A percentile compares a stretch with the other conserved stretches of the same genome.
Conservation (phyloP, 2,888 invertebrate species). For the Lepidocyrtoides sp. region DNA sequence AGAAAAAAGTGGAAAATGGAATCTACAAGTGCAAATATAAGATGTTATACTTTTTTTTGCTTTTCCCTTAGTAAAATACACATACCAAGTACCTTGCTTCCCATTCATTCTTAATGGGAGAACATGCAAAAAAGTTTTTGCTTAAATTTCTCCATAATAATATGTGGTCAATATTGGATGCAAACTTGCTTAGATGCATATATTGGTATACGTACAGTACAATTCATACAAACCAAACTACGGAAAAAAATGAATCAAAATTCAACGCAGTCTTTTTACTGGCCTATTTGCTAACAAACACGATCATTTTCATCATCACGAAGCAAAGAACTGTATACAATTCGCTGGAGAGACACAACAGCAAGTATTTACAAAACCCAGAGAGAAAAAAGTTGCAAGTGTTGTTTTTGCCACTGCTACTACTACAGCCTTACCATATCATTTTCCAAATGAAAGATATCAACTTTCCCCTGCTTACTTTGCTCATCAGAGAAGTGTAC, state of each 20-base stretch:
- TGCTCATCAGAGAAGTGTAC: not conserved
- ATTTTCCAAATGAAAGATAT: not conserved
- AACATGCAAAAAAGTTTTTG: too few species aligned
- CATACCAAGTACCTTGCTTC: too few species aligned
- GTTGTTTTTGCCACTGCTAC: not conserved
- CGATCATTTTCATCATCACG: slow-evolving; percentile 54
- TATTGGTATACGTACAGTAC: not conserved
- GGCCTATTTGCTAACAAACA: slow-evolving; percentile 70
- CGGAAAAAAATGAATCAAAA: slow-evolving; percentile 56
- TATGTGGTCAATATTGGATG: not conserved
- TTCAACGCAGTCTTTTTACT: slow-evolving; percentile 62
- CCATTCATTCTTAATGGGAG: too few species aligned
- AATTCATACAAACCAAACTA: not conserved
- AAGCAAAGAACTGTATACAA: slow-evolving; percentile 45
- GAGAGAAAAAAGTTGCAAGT: not conserved
- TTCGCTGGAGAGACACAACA: slow-evolving; percentile 37
- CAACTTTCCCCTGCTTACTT: not conserved
- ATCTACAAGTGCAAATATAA: not conserved
- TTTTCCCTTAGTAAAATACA: too few species aligned
- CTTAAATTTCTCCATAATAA: too few species aligned
- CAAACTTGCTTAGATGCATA: not conserved
- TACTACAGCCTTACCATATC: not conserved
- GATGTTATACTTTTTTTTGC: too few species aligned
- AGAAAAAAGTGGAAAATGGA: not conserved
- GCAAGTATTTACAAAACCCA: not conserved